Evolutionary conservation across 2,113 vertebrate genomes (phyloP).

Genomic region (Eublepharis macularius): DNA sequence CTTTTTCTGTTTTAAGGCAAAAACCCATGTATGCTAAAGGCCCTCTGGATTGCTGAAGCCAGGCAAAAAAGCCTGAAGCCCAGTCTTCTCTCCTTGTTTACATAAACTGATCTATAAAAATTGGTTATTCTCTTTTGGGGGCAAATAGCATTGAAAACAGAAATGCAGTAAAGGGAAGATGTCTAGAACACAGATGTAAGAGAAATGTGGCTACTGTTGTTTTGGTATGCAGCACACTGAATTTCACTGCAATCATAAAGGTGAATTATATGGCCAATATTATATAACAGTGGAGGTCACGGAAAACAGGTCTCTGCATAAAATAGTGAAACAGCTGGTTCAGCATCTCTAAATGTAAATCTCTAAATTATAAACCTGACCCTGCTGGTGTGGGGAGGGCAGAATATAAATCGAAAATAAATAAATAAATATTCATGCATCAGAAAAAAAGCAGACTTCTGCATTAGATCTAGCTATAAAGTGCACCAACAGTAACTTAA

Average conservation of each 20-base stretch:
- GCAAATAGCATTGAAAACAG: background rate
- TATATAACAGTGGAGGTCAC: background rate
- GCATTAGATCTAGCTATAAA: background rate
- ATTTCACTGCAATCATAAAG: conserved; percentile 29
- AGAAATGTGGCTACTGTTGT: conserved; percentile 12
- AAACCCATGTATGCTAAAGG: background rate
- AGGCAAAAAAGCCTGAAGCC: too few species aligned
- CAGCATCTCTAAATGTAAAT: conserved; percentile 36
- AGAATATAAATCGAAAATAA: too few species aligned
- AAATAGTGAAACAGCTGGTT: conserved; percentile 30
- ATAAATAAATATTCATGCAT: conserved; percentile 21
- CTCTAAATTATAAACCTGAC: conserved; percentile 41
- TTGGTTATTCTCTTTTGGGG: background rate
- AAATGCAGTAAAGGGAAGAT: background rate
- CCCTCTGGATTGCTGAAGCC: too few species aligned
- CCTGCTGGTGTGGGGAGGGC: too few species aligned
- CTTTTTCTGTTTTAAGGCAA: background rate
- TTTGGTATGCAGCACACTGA: background rate
- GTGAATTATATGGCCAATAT: conserved; percentile 46
- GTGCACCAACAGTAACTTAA: background rate
- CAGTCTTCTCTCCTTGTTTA: too few species aligned
- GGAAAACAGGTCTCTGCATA: conserved; percentile 14
- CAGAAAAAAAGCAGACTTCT: conserved; percentile 31
- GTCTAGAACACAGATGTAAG: background rate
- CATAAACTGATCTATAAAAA: background rate